Conservation (phyloP, 2,888 invertebrate genomes). For the Eilema sororculum region DNA sequence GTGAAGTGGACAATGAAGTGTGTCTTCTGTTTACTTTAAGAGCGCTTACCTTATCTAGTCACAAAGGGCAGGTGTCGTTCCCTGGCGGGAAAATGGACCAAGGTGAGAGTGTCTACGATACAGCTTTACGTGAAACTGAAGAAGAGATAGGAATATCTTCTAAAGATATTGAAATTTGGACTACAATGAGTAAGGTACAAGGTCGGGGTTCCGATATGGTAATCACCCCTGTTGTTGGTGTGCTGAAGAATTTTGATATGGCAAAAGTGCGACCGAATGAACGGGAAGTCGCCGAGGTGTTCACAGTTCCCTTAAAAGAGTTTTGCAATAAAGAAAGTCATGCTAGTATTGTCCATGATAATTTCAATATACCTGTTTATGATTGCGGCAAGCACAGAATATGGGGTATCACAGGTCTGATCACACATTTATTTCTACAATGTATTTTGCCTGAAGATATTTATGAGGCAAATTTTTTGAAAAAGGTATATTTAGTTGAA, state of each 20-base stretch:
- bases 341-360: constrained; percentile 88
- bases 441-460: constrained; percentile 67
- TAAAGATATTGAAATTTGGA: constrained; percentile 90
- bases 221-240: constrained; percentile 92
- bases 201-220: constrained; percentile 79
- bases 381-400: constrained; percentile 87
- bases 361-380: constrained; percentile 82
- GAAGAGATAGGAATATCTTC: constrained; percentile 93
- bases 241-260: constrained; percentile 81
- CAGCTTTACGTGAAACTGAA: constrained; percentile 94
- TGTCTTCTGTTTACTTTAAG: constrained; percentile 94
- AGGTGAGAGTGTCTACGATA: constrained; percentile 88
- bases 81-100: constrained; percentile 93
- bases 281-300: constrained; percentile 93
- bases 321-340: constrained; percentile 88
- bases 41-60: constrained; percentile 90
- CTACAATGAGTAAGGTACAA: constrained; percentile 70
- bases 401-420: constrained; percentile 93
- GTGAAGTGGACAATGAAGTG: constrained; percentile 89
- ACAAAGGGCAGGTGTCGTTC: constrained; percentile 95
- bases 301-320: constrained; percentile 89
- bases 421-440: constrained; percentile 90
- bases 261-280: constrained; percentile 87
- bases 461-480: constrained; percentile 68
- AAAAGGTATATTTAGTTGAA: constrained; percentile 60